These are phyloP conservation scores for Hoplias malabaricus DNA, from an alignment of 2,113 vertebrate species.

Conservation along the genomic window DNA sequence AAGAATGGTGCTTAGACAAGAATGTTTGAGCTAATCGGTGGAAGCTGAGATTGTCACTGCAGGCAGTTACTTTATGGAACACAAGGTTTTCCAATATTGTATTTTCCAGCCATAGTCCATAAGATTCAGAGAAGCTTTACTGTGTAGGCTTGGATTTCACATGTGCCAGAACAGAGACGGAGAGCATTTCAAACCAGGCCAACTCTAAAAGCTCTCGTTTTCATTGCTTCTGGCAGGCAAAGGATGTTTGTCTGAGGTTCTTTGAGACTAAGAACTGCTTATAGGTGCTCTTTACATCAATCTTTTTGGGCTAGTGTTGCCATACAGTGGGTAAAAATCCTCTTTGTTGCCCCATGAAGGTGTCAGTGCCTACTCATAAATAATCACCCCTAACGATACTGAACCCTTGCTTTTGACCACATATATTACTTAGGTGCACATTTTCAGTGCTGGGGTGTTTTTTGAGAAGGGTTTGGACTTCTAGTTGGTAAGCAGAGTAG, in stretches of 20 bases:
- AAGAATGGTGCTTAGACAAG: conserved; percentile 2
- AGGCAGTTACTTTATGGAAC: conserved; percentile 27
- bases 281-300: background rate
- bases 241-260: conserved; percentile 16
- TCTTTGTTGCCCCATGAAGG: background rate
- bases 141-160: conserved; percentile 39
- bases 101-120: conserved; percentile 20
- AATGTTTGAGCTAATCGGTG: conserved; percentile 23
- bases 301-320: background rate
- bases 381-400: conserved; percentile 48
- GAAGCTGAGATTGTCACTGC: conserved; percentile 6
- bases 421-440: background rate
- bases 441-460: background rate
- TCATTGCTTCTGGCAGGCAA: conserved; percentile 44
- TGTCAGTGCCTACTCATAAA: conserved; percentile 54
- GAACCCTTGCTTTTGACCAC: background rate
- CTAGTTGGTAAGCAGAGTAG: conserved; percentile 20
- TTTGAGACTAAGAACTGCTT: conserved; percentile 1
- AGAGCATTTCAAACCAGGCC: conserved; percentile 33
- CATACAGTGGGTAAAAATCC: background rate
- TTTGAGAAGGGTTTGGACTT: conserved; percentile 16
- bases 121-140: conserved; percentile 30
- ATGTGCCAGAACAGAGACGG: conserved; percentile 32
- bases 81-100: conserved; percentile 30
- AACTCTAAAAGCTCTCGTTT: conserved; percentile 17